These are phyloP conservation scores for Pituophis catenifer DNA, from an alignment of 2,113 vertebrate genomes.

Conservation along the genomic window DNA sequence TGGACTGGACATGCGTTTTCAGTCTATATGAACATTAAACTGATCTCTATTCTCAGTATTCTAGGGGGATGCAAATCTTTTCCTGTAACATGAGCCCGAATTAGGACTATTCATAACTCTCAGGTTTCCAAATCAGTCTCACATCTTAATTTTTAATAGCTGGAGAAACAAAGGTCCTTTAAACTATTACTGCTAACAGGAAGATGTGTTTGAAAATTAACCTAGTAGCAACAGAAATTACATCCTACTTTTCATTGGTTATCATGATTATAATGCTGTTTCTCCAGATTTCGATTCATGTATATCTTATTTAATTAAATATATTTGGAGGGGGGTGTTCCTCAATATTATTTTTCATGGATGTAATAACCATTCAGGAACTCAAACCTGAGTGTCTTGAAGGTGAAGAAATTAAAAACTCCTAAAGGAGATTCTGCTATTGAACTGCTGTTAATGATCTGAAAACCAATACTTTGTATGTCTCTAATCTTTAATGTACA, in stretches of 20 bases:
- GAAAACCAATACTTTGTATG: not conserved
- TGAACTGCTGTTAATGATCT: not conserved
- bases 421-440: not conserved
- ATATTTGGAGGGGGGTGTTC: not conserved
- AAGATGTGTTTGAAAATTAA: not conserved
- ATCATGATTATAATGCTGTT: not conserved
- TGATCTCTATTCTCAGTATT: not conserved
- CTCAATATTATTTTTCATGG: not conserved
- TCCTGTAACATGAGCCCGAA: not conserved
- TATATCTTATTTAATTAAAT: not conserved
- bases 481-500: not conserved
- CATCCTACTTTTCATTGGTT: not conserved
- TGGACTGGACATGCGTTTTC: not conserved
- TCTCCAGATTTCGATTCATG: not conserved
- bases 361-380: not conserved
- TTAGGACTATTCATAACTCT: not conserved
- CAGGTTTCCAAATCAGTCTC: not conserved
- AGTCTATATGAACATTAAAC: not conserved
- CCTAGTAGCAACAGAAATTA: not conserved
- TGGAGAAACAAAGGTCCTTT: not conserved
- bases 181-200: not conserved
- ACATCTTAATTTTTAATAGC: not conserved
- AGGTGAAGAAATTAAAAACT: not conserved
- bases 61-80: no score
- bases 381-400: not conserved